A percentile compares a stretch with the other conserved stretches of the same genome.
phyloP scores from a whole-genome alignment of 2,797 vertebrate species.

The Cossypha niveicapilla region DNA sequence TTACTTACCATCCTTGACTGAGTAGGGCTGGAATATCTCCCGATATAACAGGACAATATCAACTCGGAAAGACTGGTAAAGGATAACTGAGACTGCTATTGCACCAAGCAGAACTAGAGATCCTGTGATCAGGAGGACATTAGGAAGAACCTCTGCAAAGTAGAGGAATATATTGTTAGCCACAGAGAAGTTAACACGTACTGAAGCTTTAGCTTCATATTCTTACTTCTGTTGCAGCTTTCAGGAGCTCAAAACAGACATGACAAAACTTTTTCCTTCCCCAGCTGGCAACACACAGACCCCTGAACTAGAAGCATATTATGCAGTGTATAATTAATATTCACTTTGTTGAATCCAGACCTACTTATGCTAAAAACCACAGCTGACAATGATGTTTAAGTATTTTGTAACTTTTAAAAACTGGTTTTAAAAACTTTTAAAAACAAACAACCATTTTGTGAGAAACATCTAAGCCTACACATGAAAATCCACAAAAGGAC shows the following conservation, averaged over 20 bases:
- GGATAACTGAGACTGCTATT: neutral
- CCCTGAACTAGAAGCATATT: neutral
- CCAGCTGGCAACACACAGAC: neutral
- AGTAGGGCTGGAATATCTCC: slow-evolving; percentile 6
- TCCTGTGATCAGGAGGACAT: neutral
- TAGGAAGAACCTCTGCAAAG: slow-evolving; percentile 53
- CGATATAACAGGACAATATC: slow-evolving; percentile 74
- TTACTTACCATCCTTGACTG: slow-evolving; percentile 69
- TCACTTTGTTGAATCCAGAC: neutral
- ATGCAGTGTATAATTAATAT: neutral
- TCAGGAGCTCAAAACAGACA: neutral
- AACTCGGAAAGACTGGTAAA: slow-evolving; percentile 67
- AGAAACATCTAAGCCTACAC: neutral
- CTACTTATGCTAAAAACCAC: neutral
- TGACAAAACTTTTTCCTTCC: neutral
- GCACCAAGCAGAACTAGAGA: slow-evolving; percentile 45
- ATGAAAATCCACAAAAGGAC: neutral
- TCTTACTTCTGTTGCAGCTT: neutral
- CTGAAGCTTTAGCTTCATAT: neutral
- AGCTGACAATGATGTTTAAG: neutral
- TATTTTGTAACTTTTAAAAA: neutral
- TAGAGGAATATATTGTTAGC: neutral
- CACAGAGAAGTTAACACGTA: neutral
- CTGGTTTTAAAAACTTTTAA: neutral
- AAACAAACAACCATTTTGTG: neutral